Evolutionary conservation across 1,140 invertebrate genomes (phyloP).

Genomic region (Drosophila watanabei): DNA sequence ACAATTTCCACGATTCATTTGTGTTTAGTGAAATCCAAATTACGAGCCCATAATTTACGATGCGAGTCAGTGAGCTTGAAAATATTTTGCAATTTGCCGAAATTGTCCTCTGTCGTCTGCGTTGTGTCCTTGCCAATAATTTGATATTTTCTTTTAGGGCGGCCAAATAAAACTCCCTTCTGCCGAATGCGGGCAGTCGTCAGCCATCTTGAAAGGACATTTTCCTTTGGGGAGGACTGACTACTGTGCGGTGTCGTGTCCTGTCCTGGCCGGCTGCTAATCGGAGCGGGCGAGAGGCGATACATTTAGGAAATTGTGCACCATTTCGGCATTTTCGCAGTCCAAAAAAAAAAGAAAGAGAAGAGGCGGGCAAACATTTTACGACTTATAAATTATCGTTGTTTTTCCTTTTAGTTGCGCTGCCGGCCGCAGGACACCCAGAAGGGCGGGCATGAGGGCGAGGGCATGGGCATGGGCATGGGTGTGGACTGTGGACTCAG

Average conservation of each 20-base stretch:
- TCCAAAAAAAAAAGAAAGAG: constrained; percentile 17
- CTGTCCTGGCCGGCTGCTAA: constrained; percentile 63
- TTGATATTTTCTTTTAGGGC: constrained; percentile 47
- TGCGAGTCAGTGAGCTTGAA: constrained; percentile 73
- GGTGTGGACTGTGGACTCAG: constrained; percentile 22
- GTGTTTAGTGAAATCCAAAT: constrained; percentile 51
- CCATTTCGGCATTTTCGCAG: constrained; percentile 76
- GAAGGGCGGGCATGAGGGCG: constrained; percentile 45
- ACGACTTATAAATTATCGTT: constrained; percentile 85
- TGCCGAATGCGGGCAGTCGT: constrained; percentile 9
- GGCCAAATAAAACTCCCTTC: constrained; percentile 44
- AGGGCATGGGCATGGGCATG: constrained; percentile 18
- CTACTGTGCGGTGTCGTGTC: constrained; percentile 43
- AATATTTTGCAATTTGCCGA: constrained; percentile 75
- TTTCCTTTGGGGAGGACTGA: constrained; percentile 32
- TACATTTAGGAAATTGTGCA: constrained; percentile 80
- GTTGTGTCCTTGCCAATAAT: constrained; percentile 62
- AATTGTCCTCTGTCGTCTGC: constrained; percentile 53
- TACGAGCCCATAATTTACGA: constrained; percentile 61
- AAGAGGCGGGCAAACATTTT: constrained; percentile 61
- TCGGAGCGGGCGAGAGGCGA: constrained; percentile 65
- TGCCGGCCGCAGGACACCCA: constrained; percentile 70
- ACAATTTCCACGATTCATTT: constrained; percentile 34
- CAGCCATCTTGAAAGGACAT: constrained; percentile 68
- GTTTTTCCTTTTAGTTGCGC: constrained; percentile 69